phyloP scores from a whole-genome alignment of 2,113 vertebrate genomes.

The Indicator indicator region DNA sequence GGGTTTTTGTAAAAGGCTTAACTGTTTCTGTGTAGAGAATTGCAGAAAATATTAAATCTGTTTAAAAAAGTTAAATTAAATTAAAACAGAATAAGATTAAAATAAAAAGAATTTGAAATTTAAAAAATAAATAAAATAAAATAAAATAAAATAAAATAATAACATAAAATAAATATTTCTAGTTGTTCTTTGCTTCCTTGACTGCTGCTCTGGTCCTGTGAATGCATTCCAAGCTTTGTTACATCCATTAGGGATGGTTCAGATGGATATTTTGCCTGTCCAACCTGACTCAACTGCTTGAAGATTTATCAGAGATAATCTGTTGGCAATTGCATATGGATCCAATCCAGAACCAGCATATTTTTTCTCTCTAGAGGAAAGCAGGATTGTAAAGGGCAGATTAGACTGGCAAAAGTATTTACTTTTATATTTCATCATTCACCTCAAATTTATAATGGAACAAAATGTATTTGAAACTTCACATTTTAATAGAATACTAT shows the following conservation, averaged over 20 bases:
- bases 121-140: background rate
- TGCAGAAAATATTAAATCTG: background rate
- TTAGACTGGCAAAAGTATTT: conserved; percentile 75
- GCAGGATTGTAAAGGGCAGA: conserved; percentile 67
- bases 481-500: conserved; percentile 65
- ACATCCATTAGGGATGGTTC: conserved; percentile 67
- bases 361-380: conserved; percentile 70
- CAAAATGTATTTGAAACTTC: conserved; percentile 57
- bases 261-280: conserved; percentile 69
- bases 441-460: conserved; percentile 53
- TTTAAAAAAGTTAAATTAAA: background rate
- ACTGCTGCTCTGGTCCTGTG: conserved; percentile 12
- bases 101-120: background rate
- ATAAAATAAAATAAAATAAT: background rate
- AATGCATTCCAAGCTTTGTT: conserved; percentile 63
- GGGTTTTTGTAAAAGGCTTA: background rate
- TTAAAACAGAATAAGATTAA: background rate
- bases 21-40: background rate
- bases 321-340: conserved; percentile 75
- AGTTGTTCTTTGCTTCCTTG: background rate
- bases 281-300: conserved; percentile 72
- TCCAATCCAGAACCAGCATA: conserved; percentile 71
- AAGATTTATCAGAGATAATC: conserved; percentile 71
- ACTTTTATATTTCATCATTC: conserved; percentile 72
- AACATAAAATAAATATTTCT: background rate